These are phyloP conservation scores for Sinhomidia bicolor DNA, from an alignment of 2,888 invertebrate species.

Conservation along the genomic window DNA sequence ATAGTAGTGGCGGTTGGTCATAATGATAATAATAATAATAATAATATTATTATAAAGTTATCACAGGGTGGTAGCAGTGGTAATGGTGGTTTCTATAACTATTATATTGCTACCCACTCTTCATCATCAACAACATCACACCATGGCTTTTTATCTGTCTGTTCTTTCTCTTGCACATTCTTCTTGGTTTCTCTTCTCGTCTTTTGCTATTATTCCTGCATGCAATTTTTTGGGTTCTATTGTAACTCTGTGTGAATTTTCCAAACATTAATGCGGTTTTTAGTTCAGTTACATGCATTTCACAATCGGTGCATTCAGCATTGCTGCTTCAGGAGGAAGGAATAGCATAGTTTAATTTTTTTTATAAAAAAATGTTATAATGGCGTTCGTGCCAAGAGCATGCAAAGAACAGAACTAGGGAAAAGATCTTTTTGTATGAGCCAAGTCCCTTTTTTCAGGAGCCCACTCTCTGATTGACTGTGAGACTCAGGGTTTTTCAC, in stretches of 20 bases:
- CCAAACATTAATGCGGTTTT: slow-evolving; percentile 64
- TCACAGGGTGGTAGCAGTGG: background rate
- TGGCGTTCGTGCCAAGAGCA: background rate
- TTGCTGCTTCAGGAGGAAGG: background rate
- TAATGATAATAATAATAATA: background rate
- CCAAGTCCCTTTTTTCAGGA: background rate
- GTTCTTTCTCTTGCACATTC: slow-evolving; percentile 30
- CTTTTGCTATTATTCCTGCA: background rate
- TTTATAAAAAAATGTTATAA: background rate
- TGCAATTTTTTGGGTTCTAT: slow-evolving; percentile 27
- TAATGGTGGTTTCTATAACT: slow-evolving; percentile 4
- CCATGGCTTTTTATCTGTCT: slow-evolving; percentile 41
- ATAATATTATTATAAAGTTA: slow-evolving; percentile 22
- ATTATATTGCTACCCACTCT: too few relatives aligned
- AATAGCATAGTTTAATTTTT: background rate
- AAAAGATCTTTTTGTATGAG: background rate
- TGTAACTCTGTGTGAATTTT: slow-evolving; percentile 60
- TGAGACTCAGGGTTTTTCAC: background rate
- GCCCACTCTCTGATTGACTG: too few relatives aligned
- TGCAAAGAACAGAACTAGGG: background rate
- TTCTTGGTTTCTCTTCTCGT: slow-evolving; percentile 45
- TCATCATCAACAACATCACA: too few relatives aligned
- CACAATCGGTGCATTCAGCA: background rate
- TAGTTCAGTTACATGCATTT: slow-evolving; percentile 60
- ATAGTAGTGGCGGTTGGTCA: slow-evolving; percentile 8